Percentiles rank a stretch among this genome's conserved stretches.
Conservation (phyloP, 2,113 vertebrate species). For the Mesocricetus auratus region DNA sequence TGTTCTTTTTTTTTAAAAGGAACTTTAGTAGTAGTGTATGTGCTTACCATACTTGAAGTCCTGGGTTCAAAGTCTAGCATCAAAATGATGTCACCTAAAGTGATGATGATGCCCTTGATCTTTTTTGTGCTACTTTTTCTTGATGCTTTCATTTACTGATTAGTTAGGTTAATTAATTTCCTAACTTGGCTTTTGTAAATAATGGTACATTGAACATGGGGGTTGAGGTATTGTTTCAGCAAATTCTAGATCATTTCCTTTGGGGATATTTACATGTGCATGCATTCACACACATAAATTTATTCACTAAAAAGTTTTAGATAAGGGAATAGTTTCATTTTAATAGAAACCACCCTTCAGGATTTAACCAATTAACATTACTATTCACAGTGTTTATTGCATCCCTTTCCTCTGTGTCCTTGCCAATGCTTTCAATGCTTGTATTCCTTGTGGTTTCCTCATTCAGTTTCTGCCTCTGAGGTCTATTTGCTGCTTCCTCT, state of each 20-base stretch:
- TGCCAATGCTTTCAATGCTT: background rate
- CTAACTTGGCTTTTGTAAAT: background rate
- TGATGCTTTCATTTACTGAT: background rate
- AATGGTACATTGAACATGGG: background rate
- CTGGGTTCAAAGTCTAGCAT: background rate
- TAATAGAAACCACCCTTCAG: background rate
- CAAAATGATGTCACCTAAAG: background rate
- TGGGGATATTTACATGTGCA: background rate
- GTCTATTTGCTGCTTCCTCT: background rate
- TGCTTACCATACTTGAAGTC: background rate
- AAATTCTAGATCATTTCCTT: background rate
- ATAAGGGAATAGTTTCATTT: background rate
- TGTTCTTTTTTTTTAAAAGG: background rate
- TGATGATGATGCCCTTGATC: background rate
- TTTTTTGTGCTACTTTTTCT: background rate
- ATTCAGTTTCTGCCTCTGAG: background rate
- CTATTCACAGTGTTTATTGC: no score
- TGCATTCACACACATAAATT: background rate
- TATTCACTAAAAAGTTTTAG: background rate
- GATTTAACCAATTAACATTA: background rate
- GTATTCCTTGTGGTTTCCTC: background rate
- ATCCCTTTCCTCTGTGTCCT: background rate
- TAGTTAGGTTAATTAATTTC: background rate
- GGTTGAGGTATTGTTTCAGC: no score
- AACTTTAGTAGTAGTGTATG: background rate